phyloP scores from a whole-genome alignment of 2,888 invertebrate species.

The Melipona beecheii region DNA sequence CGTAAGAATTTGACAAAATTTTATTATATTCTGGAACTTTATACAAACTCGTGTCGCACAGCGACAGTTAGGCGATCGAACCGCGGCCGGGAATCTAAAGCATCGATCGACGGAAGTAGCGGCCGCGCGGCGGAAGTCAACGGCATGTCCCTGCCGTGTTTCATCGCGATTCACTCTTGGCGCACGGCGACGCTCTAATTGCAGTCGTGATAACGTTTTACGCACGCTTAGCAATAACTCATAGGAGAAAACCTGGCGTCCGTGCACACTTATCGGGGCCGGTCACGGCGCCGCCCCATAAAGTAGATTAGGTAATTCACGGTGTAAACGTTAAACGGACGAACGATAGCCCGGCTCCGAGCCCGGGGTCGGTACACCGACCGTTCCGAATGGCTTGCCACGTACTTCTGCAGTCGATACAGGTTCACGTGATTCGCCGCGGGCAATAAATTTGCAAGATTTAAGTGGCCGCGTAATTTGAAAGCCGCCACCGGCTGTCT shows the following conservation, averaged over 20 bases:
- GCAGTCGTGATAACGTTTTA: slow-evolving; percentile 77
- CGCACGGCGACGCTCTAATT: slow-evolving; percentile 77
- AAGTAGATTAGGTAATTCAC: slow-evolving; percentile 77
- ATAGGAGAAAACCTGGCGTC: slow-evolving; percentile 74
- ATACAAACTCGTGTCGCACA: not conserved
- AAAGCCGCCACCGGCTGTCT: slow-evolving; percentile 42
- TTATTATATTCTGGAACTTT: too few relatives aligned
- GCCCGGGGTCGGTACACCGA: slow-evolving; percentile 13
- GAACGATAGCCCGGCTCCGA: slow-evolving; percentile 46
- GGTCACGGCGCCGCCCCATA: slow-evolving; percentile 68
- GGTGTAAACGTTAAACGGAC: slow-evolving; percentile 69
- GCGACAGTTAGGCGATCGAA: not conserved
- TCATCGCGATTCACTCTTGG: slow-evolving; percentile 76
- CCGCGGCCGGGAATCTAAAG: slow-evolving; percentile 11
- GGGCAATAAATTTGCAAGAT: slow-evolving; percentile 66
- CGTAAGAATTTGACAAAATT: too few relatives aligned
- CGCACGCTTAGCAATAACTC: slow-evolving; percentile 75
- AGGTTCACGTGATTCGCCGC: slow-evolving; percentile 56
- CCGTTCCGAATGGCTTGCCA: slow-evolving; percentile 17
- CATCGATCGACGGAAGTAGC: slow-evolving; percentile 33
- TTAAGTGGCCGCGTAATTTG: slow-evolving; percentile 69
- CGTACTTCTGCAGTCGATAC: slow-evolving; percentile 48
- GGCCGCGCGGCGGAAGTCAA: slow-evolving; percentile 34
- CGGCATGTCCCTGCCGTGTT: slow-evolving; percentile 63
- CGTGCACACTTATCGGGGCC: slow-evolving; percentile 71